Evolutionary conservation across 2,113 vertebrate species (phyloP).

Genomic region (Neofelis nebulosa): DNA sequence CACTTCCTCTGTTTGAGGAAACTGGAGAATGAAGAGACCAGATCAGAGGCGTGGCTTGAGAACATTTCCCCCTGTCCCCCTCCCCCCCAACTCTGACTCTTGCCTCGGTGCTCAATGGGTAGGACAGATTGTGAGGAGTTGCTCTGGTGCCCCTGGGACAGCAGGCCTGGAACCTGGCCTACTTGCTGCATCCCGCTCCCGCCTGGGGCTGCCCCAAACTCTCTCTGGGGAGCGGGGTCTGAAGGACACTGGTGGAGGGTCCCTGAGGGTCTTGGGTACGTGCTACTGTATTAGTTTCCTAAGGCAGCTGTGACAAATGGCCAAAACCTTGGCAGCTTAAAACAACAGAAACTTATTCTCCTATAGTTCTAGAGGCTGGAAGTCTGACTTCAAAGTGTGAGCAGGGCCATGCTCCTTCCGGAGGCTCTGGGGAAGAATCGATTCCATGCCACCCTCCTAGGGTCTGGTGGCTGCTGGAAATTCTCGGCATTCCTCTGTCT

Average conservation of each 20-base stretch:
- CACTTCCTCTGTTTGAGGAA: not conserved
- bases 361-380: not conserved
- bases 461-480: not conserved
- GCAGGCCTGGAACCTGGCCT: not conserved
- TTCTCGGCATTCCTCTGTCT: not conserved
- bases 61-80: not conserved
- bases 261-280: fast-evolving
- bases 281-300: not conserved
- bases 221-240: not conserved
- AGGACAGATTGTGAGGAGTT: fast-evolving
- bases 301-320: too few species aligned
- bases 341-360: not conserved
- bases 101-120: fast-evolving
- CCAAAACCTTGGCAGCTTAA: not conserved
- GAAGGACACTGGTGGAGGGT: not conserved
- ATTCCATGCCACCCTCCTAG: fast-evolving
- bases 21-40: not conserved
- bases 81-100: not conserved
- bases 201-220: too few species aligned
- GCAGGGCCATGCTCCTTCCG: not conserved
- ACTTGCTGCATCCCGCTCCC: fast-evolving
- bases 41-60: not conserved
- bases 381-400: too few species aligned
- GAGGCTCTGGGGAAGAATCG: not conserved
- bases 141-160: not conserved